phyloP scores from a whole-genome alignment of 2,113 vertebrate genomes.

The Pseudorectes ferrugineus region DNA sequence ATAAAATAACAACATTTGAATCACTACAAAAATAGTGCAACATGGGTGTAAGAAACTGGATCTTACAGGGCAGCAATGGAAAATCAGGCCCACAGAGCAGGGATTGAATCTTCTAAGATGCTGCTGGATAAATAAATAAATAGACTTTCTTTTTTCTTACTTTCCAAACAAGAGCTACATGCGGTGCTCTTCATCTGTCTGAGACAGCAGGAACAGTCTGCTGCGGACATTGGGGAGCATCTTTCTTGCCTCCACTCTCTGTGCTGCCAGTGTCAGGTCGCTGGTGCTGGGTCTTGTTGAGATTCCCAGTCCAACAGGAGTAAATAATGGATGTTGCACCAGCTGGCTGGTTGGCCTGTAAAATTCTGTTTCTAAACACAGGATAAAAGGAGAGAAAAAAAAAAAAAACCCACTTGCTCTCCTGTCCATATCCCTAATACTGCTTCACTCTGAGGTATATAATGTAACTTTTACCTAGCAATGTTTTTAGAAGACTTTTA shows the following conservation, averaged over 20 bases:
- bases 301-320: constrained; percentile 54
- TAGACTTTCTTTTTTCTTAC: constrained; percentile 8
- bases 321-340: constrained; percentile 76
- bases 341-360: constrained; percentile 61
- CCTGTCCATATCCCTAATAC: constrained; percentile 25
- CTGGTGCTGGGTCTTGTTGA: constrained; percentile 30
- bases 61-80: background rate
- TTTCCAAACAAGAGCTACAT: background rate
- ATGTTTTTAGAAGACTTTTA: background rate
- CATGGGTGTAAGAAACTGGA: background rate
- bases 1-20: background rate
- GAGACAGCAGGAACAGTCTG: constrained; percentile 23
- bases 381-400: constrained; percentile 4
- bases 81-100: background rate
- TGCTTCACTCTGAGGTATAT: background rate
- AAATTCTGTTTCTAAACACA: constrained; percentile 61
- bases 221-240: constrained; percentile 52
- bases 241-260: constrained; percentile 46
- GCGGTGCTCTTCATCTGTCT: constrained; percentile 38
- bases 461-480: background rate
- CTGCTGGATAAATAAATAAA: constrained; percentile 56
- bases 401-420: background rate
- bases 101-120: background rate
- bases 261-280: constrained; percentile 39
- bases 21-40: background rate